Evolutionary conservation across 2,113 vertebrate species (phyloP).

Genomic region (Hoplias malabaricus): DNA sequence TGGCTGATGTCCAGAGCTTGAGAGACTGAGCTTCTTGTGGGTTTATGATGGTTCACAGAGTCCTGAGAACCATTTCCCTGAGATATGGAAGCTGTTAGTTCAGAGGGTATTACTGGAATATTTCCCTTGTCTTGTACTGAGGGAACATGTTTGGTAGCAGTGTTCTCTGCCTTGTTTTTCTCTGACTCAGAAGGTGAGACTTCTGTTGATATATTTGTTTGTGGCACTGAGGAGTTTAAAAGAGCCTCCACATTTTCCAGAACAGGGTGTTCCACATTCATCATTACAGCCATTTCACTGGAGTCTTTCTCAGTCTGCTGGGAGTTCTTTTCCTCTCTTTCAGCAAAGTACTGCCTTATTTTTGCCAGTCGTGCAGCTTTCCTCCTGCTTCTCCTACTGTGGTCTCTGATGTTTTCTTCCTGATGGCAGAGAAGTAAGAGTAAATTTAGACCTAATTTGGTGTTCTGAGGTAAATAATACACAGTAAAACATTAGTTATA

Average conservation of each 20-base stretch:
- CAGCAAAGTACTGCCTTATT: slow-evolving; percentile 61
- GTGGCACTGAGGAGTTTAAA: slow-evolving; percentile 16
- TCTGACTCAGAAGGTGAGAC: neutral
- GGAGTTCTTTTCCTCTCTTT: slow-evolving; percentile 26
- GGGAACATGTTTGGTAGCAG: slow-evolving; percentile 2
- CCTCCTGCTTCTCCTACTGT: slow-evolving; percentile 53
- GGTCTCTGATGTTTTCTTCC: slow-evolving; percentile 57
- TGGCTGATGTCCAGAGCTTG: slow-evolving; percentile 21
- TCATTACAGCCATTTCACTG: neutral
- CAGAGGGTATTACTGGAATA: neutral
- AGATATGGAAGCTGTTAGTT: slow-evolving; percentile 21
- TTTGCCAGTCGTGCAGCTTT: slow-evolving; percentile 60
- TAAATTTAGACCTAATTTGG: slow-evolving; percentile 25
- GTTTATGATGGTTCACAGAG: slow-evolving; percentile 27
- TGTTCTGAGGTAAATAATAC: slow-evolving; percentile 6
- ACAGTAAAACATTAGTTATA: too few species aligned
- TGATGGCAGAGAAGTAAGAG: slow-evolving; percentile 55
- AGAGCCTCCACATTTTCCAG: neutral
- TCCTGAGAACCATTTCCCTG: slow-evolving; percentile 17
- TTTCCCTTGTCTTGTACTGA: neutral
- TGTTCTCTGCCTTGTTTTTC: neutral
- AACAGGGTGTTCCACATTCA: neutral
- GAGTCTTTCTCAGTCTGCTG: slow-evolving; percentile 9
- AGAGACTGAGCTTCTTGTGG: neutral
- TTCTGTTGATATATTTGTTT: neutral